These are phyloP conservation scores for Lophochroa leadbeateri DNA, from an alignment of 2,113 vertebrate genomes.

Conservation along the genomic window DNA sequence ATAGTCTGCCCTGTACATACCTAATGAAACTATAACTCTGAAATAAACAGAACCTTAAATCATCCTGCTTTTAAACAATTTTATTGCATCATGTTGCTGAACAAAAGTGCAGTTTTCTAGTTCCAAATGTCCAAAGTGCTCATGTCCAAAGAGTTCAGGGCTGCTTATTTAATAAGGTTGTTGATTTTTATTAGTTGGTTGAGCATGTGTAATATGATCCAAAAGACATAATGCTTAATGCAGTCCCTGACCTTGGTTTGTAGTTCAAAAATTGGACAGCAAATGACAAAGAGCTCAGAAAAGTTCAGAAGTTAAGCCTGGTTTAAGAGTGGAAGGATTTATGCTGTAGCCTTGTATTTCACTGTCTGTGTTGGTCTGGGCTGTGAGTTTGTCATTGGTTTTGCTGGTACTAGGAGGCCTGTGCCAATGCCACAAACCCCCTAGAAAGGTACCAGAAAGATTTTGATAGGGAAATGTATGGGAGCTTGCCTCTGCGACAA, in stretches of 20 bases:
- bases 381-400: neutral
- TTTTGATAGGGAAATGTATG: neutral
- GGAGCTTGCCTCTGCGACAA: neutral
- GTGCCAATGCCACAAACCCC: neutral
- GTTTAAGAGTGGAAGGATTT: slow-evolving; percentile 6
- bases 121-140: neutral
- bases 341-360: neutral
- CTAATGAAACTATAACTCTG: neutral
- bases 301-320: neutral
- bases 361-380: neutral
- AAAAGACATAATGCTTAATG: neutral
- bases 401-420: neutral
- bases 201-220: neutral
- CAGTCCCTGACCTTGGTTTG: neutral
- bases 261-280: neutral
- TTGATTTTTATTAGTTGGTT: slow-evolving; percentile 10
- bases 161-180: neutral
- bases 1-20: neutral
- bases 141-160: neutral
- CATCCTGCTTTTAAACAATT: neutral
- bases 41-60: neutral
- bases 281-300: neutral
- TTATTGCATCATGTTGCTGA: neutral
- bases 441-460: neutral
- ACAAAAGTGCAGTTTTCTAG: neutral